Evolutionary conservation across 2,888 invertebrate genomes (phyloP).

Genomic region (Parthenolecanium corni): DNA sequence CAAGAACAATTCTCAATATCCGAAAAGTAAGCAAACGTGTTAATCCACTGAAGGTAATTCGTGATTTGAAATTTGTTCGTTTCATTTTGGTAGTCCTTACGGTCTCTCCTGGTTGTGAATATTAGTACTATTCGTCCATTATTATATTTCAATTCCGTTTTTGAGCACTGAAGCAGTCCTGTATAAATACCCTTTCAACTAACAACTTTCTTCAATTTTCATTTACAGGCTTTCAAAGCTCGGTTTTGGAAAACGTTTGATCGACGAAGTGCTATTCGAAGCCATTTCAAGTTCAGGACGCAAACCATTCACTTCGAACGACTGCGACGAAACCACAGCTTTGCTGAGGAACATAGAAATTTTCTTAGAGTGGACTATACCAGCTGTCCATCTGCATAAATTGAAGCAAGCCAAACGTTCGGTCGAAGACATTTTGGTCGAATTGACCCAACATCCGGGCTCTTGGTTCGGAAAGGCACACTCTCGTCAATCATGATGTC

Average conservation of each 20-base stretch:
- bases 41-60: too few relatives aligned
- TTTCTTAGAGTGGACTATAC: constrained; percentile 69
- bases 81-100: too few relatives aligned
- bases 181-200: too few relatives aligned
- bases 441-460: constrained; percentile 44
- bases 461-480: background rate
- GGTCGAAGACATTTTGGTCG: constrained; percentile 66
- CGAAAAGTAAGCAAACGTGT: too few relatives aligned
- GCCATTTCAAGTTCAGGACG: constrained; percentile 64
- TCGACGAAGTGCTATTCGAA: constrained; percentile 68
- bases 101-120: too few relatives aligned
- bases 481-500: background rate
- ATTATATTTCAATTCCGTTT: too few relatives aligned
- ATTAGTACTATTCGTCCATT: too few relatives aligned
- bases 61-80: too few relatives aligned
- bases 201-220: too few relatives aligned
- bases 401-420: constrained; percentile 61
- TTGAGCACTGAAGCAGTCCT: too few relatives aligned
- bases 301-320: constrained; percentile 49
- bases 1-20: too few relatives aligned
- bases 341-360: constrained; percentile 64
- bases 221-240: constrained; percentile 51
- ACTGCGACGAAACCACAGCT: constrained; percentile 49
- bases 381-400: constrained; percentile 61
- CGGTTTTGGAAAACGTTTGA: constrained; percentile 61